Conservation (phyloP, 2,888 invertebrate species). For the Actias luna region DNA sequence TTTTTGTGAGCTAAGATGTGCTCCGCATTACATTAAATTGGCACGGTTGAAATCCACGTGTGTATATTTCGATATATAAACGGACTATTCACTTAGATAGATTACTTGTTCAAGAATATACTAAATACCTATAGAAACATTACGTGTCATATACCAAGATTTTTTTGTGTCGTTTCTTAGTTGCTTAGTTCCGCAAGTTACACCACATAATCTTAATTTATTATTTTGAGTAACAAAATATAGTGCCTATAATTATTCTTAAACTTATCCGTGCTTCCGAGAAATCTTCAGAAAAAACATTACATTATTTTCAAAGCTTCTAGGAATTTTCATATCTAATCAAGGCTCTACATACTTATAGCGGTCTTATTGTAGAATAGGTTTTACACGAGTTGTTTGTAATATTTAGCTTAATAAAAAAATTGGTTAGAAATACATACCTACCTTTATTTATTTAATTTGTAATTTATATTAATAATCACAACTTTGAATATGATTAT, state of each 20-base stretch:
- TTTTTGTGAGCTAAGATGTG: not conserved
- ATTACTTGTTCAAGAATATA: not conserved
- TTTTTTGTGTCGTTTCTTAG: not conserved
- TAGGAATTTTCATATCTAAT: not conserved
- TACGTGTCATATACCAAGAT: not conserved
- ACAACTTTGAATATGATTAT: too few relatives aligned
- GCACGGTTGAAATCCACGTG: not conserved
- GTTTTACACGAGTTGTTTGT: too few relatives aligned
- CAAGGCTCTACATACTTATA: too few relatives aligned
- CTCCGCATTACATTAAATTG: not conserved
- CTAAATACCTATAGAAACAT: too few relatives aligned
- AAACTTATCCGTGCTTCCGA: not conserved
- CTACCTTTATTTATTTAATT: too few relatives aligned
- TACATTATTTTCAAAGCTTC: not conserved
- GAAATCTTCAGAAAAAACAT: not conserved
- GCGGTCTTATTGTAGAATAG: too few relatives aligned
- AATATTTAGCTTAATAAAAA: too few relatives aligned
- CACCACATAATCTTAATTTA: not conserved
- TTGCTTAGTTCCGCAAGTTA: not conserved
- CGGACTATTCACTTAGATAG: not conserved
- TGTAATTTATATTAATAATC: too few relatives aligned
- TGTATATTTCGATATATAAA: not conserved
- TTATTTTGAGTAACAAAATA: not conserved
- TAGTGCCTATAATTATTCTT: not conserved
- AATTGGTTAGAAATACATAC: too few relatives aligned